These are phyloP conservation scores for Ploceus nigricollis DNA, from an alignment of 2,113 vertebrate genomes.

Conservation along the genomic window DNA sequence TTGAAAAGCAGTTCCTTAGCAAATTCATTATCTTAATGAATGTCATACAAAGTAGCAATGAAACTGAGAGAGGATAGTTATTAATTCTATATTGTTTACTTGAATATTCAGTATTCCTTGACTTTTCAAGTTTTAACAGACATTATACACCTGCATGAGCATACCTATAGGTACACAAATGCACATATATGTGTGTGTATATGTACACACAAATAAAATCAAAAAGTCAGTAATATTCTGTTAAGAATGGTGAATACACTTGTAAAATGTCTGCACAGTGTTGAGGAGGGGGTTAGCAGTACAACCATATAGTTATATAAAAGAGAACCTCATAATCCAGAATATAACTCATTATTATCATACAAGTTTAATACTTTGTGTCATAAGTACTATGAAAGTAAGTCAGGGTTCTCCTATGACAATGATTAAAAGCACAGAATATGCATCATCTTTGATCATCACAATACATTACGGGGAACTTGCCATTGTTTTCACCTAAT, in stretches of 20 bases:
- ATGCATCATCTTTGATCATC: not conserved
- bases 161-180: not conserved
- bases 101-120: not conserved
- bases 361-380: not conserved
- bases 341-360: not conserved
- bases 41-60: not conserved
- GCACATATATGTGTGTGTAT: not conserved
- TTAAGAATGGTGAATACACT: not conserved
- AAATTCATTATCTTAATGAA: not conserved
- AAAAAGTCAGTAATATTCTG: not conserved
- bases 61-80: not conserved
- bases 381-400: not conserved
- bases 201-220: not conserved
- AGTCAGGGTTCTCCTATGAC: accelerated
- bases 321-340: not conserved
- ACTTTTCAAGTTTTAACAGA: not conserved
- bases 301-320: not conserved
- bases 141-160: not conserved
- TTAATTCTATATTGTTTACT: not conserved
- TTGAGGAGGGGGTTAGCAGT: not conserved
- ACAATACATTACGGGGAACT: not conserved
- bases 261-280: not conserved
- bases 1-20: not conserved
- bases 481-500: not conserved
- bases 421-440: not conserved